Evolutionary conservation across 2,888 invertebrate genomes (phyloP).

Genomic region (Nomada lathburiana): DNA sequence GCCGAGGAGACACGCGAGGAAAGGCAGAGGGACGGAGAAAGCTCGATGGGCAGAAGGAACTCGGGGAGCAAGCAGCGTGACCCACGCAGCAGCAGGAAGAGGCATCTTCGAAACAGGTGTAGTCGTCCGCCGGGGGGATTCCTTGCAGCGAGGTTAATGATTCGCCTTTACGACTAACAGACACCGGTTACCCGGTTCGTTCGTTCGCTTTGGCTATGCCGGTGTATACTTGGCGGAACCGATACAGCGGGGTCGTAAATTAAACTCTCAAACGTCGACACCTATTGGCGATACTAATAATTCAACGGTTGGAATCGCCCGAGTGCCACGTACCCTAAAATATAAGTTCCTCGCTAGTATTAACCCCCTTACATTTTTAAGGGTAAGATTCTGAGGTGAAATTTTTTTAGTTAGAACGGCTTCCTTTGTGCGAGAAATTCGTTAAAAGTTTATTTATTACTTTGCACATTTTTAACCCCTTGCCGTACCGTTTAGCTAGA

Average conservation of each 20-base stretch:
- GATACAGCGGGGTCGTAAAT: neutral
- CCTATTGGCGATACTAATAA: no score
- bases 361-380: no score
- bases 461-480: no score
- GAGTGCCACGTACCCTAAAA: no score
- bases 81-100: constrained; percentile 62
- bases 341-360: no score
- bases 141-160: constrained; percentile 69
- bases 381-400: no score
- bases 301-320: no score
- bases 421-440: no score
- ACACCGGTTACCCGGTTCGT: constrained; percentile 38
- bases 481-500: no score
- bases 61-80: constrained; percentile 57
- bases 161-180: constrained; percentile 68
- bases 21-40: neutral
- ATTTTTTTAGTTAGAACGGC: no score
- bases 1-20: constrained; percentile 6
- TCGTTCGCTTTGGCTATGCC: constrained; percentile 38
- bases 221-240: constrained; percentile 7
- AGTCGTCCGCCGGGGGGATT: constrained; percentile 50
- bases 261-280: no score
- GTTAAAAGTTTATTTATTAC: no score
- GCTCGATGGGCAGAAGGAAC: constrained; percentile 4
- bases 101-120: constrained; percentile 69